A percentile compares a stretch with the other conserved stretches of the same genome.
Conservation (phyloP, 2,113 vertebrate species). For the Addax nasomaculatus region DNA sequence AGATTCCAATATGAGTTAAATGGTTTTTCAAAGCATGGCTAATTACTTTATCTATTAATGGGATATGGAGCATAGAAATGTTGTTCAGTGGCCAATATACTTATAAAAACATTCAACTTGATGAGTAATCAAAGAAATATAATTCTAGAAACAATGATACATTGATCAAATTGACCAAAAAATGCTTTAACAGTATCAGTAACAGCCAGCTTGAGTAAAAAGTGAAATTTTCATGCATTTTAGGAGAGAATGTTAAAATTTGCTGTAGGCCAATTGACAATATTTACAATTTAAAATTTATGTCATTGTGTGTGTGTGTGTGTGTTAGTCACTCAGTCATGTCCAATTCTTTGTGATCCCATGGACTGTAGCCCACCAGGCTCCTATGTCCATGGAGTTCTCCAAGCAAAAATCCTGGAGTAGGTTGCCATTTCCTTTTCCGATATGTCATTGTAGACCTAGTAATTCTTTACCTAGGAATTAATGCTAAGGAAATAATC, state of each 20-base stretch:
- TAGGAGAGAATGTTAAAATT: neutral
- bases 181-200: neutral
- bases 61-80: neutral
- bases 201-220: slow-evolving; percentile 13
- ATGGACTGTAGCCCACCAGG: neutral
- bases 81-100: neutral
- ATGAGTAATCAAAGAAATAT: slow-evolving; percentile 15
- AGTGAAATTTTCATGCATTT: neutral
- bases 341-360: neutral
- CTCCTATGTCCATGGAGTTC: neutral
- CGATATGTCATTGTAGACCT: neutral
- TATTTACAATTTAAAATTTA: neutral
- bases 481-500: slow-evolving; percentile 28
- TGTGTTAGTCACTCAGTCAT: neutral
- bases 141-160: slow-evolving; percentile 9
- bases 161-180: neutral
- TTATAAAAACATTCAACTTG: neutral
- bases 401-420: neutral
- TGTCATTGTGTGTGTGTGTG: neutral
- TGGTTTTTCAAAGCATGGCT: slow-evolving; percentile 10
- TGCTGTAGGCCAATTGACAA: neutral
- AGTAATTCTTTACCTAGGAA: neutral
- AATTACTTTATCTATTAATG: slow-evolving; percentile 27
- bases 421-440: neutral
- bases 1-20: neutral